Percentiles rank a stretch among this genome's conserved stretches.
Evolutionary conservation across 2,797 vertebrate species (phyloP).

Genomic region (Pangasius krempfi): DNA sequence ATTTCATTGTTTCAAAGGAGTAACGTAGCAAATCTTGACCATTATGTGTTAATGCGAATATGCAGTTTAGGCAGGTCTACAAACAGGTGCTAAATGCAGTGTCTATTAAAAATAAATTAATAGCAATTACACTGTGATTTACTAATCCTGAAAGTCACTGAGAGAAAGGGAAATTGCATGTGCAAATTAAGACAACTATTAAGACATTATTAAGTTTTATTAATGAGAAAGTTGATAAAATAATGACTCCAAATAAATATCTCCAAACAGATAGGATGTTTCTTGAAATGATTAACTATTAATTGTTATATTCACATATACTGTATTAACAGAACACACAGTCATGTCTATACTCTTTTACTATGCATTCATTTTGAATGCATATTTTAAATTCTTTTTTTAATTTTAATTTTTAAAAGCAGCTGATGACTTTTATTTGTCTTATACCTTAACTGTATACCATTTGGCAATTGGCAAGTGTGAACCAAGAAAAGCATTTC

Average conservation of each 20-base stretch:
- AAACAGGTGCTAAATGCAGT: background rate
- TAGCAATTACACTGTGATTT: background rate
- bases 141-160: background rate
- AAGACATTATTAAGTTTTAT: background rate
- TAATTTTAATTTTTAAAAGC: background rate
- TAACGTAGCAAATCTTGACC: background rate
- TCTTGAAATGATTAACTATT: background rate
- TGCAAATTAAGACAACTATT: background rate
- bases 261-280: background rate
- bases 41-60: background rate
- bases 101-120: background rate
- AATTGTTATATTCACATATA: background rate
- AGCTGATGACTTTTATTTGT: background rate
- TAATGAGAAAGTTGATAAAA: background rate
- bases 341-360: background rate
- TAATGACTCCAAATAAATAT: background rate
- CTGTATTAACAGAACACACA: background rate
- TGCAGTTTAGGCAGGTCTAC: background rate
- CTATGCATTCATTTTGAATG: background rate
- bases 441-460: background rate
- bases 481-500: background rate
- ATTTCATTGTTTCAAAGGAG: background rate
- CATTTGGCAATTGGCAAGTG: background rate
- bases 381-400: background rate
- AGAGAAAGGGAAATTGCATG: background rate